Conservation (phyloP, 2,797 vertebrate species). For the Pseudomugil gertrudae region DNA sequence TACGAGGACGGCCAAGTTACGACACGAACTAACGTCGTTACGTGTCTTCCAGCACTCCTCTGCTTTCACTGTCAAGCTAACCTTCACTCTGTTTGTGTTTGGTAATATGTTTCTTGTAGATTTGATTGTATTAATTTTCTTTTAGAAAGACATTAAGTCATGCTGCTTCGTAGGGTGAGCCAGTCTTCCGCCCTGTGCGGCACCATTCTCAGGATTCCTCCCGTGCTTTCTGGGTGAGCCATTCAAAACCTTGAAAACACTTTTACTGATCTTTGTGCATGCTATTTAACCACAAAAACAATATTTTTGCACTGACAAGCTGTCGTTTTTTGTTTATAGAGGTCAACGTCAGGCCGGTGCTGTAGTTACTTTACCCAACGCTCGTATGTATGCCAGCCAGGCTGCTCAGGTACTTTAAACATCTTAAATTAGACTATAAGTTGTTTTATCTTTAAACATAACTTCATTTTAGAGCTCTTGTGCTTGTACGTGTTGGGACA, state of each 20-base stretch:
- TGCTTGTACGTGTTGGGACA: conserved; percentile 3
- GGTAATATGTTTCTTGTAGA: accelerated
- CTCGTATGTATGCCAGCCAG: conserved; percentile 66
- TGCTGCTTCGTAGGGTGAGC: conserved; percentile 77
- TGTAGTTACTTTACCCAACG: conserved; percentile 30
- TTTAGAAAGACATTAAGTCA: conserved; percentile 34
- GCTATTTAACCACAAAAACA: accelerated
- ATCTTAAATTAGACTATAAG: not conserved
- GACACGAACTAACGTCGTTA: conserved; percentile 10
- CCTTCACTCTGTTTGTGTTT: accelerated
- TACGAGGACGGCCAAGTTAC: not conserved
- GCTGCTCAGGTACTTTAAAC: conserved; percentile 65
- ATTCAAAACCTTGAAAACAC: not conserved
- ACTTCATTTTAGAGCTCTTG: not conserved
- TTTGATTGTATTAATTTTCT: not conserved
- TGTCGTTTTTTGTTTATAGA: conserved; percentile 31
- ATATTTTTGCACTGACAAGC: too few species aligned
- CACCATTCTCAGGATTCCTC: conserved; percentile 49
- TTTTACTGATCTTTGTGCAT: not conserved
- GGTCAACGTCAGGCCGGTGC: conserved; percentile 55
- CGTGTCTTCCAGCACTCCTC: not conserved
- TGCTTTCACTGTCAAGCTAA: not conserved
- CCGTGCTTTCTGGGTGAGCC: conserved; percentile 61
- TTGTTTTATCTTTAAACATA: not conserved
- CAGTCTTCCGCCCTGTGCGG: conserved; percentile 63